These are phyloP conservation scores for Chelonus insularis DNA, from an alignment of 1,140 invertebrate genomes.

Conservation along the genomic window DNA sequence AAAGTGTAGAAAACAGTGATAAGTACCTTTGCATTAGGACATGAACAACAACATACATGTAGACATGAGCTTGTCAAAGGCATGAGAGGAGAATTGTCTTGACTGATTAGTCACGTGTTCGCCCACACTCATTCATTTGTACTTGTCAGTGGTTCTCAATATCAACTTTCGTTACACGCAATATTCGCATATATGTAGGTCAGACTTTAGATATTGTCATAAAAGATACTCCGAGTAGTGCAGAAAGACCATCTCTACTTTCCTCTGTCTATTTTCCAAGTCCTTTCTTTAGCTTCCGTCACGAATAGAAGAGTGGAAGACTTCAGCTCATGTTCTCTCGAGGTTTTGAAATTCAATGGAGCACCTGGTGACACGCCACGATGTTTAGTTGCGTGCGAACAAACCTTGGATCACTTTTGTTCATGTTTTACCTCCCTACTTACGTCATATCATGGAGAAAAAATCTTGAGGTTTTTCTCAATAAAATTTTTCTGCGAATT, in stretches of 20 bases:
- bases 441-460: background rate
- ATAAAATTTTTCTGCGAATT: no score
- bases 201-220: slow-evolving; percentile 27
- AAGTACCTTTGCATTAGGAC: slow-evolving; percentile 12
- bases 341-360: slow-evolving; percentile 33
- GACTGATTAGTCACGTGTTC: slow-evolving; percentile 48
- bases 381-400: slow-evolving; percentile 32
- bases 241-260: no score
- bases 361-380: slow-evolving; percentile 29
- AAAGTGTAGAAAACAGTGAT: background rate
- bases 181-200: slow-evolving; percentile 43
- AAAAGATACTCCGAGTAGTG: background rate
- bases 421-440: slow-evolving; percentile 11
- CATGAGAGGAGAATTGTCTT: slow-evolving; percentile 28
- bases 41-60: background rate
- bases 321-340: background rate
- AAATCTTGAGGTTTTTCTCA: no score
- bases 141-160: slow-evolving; percentile 45
- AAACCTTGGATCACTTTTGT: slow-evolving; percentile 18
- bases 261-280: slow-evolving; percentile 2
- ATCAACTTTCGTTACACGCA: slow-evolving; percentile 16
- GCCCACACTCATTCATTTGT: slow-evolving; percentile 55
- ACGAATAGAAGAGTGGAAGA: slow-evolving; percentile 6
- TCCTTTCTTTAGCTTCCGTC: slow-evolving; percentile 16
- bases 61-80: slow-evolving; percentile 4